Conservation (phyloP, 2,113 vertebrate species). For the Plectropomus leopardus region DNA sequence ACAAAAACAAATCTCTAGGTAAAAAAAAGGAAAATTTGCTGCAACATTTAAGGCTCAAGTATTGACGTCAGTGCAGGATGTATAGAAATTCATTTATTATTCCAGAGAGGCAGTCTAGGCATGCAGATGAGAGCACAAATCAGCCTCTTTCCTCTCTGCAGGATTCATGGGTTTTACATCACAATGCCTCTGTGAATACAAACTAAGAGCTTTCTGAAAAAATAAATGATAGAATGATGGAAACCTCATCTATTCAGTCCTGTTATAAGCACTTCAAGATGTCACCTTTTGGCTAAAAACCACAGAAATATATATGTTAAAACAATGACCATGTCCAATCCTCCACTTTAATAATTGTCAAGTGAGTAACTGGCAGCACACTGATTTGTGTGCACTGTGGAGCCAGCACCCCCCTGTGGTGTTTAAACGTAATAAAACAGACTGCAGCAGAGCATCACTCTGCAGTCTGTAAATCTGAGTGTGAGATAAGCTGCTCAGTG, state of each 20-base stretch:
- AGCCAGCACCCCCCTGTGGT: constrained; percentile 56
- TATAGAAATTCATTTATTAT: neutral
- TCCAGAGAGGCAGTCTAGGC: neutral
- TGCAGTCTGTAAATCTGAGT: neutral
- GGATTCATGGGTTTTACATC: neutral
- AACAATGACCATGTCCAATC: neutral
- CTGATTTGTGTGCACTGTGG: neutral
- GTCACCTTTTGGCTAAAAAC: neutral
- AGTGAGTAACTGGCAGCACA: neutral
- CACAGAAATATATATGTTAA: neutral
- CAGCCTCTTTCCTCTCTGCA: neutral
- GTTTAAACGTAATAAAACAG: neutral
- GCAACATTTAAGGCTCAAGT: neutral
- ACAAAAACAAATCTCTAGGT: neutral
- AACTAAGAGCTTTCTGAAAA: neutral
- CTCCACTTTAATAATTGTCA: neutral
- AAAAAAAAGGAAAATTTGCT: neutral
- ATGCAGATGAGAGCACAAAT: constrained; percentile 4
- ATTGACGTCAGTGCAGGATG: neutral
- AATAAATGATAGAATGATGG: neutral
- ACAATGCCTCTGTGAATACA: neutral
- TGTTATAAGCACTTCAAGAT: neutral
- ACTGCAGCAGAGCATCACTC: neutral
- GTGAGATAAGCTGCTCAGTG: neutral
- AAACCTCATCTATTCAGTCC: neutral